These are phyloP conservation scores for Zosterops lateralis DNA, from an alignment of 2,113 vertebrate species.

Conservation along the genomic window DNA sequence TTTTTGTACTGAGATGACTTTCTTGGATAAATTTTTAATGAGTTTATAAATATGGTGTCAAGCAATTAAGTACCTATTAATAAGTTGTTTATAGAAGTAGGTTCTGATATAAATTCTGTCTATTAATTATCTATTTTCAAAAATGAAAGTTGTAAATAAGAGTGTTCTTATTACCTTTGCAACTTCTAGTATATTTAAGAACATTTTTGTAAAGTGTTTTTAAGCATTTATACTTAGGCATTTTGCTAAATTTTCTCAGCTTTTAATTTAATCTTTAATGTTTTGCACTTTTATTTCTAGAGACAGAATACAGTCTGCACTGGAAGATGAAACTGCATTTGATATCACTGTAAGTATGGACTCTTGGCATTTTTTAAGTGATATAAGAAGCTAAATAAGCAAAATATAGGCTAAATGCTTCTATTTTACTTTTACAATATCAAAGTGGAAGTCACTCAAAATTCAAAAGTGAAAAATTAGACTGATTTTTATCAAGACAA, in stretches of 20 bases:
- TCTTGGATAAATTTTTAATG: background rate
- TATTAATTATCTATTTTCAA: background rate
- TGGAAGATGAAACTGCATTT: constrained; percentile 89
- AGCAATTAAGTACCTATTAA: background rate
- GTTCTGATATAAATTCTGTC: background rate
- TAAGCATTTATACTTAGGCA: background rate
- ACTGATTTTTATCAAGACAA: background rate
- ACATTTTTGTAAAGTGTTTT: background rate
- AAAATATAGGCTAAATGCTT: background rate
- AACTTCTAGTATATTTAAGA: background rate
- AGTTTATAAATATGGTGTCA: background rate
- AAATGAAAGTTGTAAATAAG: background rate
- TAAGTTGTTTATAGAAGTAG: background rate
- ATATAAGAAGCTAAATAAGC: background rate
- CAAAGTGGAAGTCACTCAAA: background rate
- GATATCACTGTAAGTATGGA: constrained; percentile 83
- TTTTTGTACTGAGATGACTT: background rate
- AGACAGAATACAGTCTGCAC: constrained; percentile 87
- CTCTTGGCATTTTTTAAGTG: background rate
- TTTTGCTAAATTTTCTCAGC: background rate
- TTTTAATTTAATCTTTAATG: background rate
- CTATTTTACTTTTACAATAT: background rate
- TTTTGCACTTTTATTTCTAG: constrained; percentile 67
- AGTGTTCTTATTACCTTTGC: background rate
- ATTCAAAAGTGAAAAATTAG: background rate